Percentiles rank a stretch among this genome's conserved stretches.
Conservation (phyloP, 2,888 invertebrate genomes). For the Eristalinus aeneus region DNA sequence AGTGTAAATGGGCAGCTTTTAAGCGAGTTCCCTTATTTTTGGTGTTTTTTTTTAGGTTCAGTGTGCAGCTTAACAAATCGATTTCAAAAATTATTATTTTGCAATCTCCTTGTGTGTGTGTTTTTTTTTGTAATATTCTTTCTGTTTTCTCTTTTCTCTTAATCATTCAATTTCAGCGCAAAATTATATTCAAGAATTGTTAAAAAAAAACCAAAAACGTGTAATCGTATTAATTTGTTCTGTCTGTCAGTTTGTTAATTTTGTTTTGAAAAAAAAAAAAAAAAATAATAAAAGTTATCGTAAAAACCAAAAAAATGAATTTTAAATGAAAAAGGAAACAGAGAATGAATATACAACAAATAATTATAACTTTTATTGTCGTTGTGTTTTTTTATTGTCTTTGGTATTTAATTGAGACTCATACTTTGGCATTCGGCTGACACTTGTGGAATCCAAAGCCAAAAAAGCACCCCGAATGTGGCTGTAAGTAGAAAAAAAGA, state of each 20-base stretch:
- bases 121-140: neutral
- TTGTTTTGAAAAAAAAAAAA: conserved; percentile 23
- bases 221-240: conserved; percentile 51
- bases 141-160: conserved; percentile 35
- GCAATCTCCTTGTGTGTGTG: neutral
- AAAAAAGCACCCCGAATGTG: conserved; percentile 80
- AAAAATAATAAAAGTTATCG: conserved; percentile 33
- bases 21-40: conserved; percentile 32
- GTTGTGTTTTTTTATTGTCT: conserved; percentile 48
- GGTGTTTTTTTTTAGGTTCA: neutral
- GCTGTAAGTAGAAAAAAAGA: conserved; percentile 78
- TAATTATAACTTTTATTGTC: conserved; percentile 72
- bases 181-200: conserved; percentile 68
- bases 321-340: conserved; percentile 70
- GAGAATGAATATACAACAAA: conserved; percentile 54
- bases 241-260: conserved; percentile 14
- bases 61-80: conserved; percentile 40
- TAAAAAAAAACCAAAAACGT: conserved; percentile 1
- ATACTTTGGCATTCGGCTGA: conserved; percentile 85
- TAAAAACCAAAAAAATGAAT: conserved; percentile 46
- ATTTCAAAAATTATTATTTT: conserved; percentile 15
- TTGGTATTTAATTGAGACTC: conserved; percentile 76
- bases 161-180: conserved; percentile 67
- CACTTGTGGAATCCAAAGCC: conserved; percentile 81
- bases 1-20: conserved; percentile 34